Evolutionary conservation across 1,140 invertebrate species (phyloP).

Genomic region (Cardiocondyla obscurior): DNA sequence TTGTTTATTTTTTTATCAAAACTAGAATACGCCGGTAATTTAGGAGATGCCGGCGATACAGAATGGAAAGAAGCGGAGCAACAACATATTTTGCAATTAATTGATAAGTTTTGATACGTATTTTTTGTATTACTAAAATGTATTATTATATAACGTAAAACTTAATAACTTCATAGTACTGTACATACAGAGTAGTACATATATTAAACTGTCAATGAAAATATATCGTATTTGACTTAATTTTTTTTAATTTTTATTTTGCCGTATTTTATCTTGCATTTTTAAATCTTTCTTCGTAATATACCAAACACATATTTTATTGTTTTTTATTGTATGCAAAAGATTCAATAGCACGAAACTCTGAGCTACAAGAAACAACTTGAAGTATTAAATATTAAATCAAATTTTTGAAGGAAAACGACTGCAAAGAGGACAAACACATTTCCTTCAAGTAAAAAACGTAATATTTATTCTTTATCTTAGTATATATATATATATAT

Average conservation of each 20-base stretch:
- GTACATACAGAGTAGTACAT: no score
- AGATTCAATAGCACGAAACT: neutral
- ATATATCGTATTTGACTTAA: no score
- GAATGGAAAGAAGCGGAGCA: conserved; percentile 95
- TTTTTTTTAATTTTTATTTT: no score
- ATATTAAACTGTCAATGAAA: no score
- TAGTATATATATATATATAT: conserved; percentile 68
- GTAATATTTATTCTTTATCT: conserved; percentile 70
- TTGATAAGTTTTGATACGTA: conserved; percentile 94
- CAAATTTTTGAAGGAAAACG: neutral
- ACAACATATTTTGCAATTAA: conserved; percentile 95
- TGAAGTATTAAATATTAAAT: neutral
- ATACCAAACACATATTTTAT: no score
- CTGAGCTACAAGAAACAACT: neutral
- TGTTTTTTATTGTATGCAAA: neutral
- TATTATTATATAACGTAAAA: conserved; percentile 7
- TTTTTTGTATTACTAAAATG: conserved; percentile 27
- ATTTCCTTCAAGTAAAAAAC: conserved; percentile 66
- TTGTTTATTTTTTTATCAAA: neutral
- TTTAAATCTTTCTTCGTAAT: no score
- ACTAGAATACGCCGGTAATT: conserved; percentile 96
- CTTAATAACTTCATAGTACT: conserved; percentile 17
- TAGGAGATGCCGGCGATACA: conserved; percentile 93
- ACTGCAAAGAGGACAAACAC: neutral
- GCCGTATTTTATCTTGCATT: no score